Evolutionary conservation across 2,113 vertebrate genomes (phyloP), one percentile per base, ranked within the genome.

Genomic region (Micronycteris hirsuta): DNA sequence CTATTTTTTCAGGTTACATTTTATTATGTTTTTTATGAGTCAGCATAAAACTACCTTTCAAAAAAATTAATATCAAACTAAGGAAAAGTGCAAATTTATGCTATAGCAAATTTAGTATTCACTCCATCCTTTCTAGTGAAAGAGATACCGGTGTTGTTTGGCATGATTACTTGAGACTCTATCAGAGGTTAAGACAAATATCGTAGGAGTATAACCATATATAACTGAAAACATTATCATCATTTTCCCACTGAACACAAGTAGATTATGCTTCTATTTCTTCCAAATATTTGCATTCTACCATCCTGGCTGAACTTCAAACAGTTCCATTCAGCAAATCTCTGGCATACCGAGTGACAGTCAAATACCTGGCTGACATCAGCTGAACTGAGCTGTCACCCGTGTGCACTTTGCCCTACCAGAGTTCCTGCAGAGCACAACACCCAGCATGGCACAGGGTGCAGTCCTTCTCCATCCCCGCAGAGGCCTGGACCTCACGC

Each of bases 21-120:
- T 87, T 73, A 63, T 22, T 94, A 68, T 56, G 20, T 86, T 86
- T 85, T 82, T 82, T 77, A 22, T 77, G 38, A 90, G 31, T 26
- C 82, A 88, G 9, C 31, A 94, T 80, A 93, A 96, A 94, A 93
- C 63, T 58, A 74, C 41, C n/a, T 87, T 76, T 49, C 33, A 94
- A 94, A 94, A 52, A 84, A 88, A 13, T 68, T 36, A 74, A 89
- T 49, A 82, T 89, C 22, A 87, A 80, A 68, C 22, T 63, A 43
- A 36, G 24, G 10, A 3, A 92, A 94, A 86, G 45, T 58, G 0
- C 13, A 89, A 17, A 26, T 95, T 80, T 63, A 49, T 31, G 10
- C 20, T 61, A 49, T 0, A 81, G 28, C 0, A 63, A 70, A 77
- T 74, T 93, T 41, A 67, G 17, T 67, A 43, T 56, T 86, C 58